phyloP scores from a whole-genome alignment of 2,113 vertebrate genomes.

The Ondatra zibethicus region DNA sequence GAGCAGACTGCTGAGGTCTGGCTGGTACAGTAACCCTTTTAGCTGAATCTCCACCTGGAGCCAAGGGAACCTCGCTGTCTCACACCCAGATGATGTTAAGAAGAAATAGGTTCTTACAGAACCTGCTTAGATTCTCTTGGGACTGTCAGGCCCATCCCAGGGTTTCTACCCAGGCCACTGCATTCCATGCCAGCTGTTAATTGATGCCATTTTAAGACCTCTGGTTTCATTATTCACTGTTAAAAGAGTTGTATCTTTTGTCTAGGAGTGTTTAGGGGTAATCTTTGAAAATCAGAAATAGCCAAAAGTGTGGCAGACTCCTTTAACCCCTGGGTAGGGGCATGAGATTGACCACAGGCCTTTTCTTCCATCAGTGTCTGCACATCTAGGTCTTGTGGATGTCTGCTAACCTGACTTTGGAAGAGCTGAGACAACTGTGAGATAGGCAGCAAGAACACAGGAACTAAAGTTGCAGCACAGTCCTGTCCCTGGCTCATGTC shows the following conservation, averaged over 20 bases:
- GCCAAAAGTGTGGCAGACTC: conserved; percentile 51
- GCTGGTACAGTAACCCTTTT: not conserved
- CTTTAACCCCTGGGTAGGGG: not conserved
- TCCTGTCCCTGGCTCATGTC: not conserved
- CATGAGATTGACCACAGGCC: not conserved
- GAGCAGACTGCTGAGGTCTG: not conserved
- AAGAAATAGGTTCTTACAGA: not conserved
- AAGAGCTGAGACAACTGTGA: conserved; percentile 17
- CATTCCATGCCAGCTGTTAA: not conserved
- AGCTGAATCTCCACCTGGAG: not conserved
- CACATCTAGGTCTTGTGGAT: not conserved
- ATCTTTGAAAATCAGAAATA: conserved; percentile 67
- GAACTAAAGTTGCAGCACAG: conserved; percentile 52
- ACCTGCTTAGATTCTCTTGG: conserved; percentile 31
- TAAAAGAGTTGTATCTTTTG: conserved; percentile 40
- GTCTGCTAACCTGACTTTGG: conserved; percentile 59
- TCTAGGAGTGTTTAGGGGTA: not conserved
- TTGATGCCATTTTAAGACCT: conserved; percentile 15
- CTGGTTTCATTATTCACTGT: not conserved
- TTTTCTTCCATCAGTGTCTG: conserved; percentile 30
- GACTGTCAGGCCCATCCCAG: not conserved
- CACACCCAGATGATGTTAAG: not conserved
- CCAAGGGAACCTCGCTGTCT: not conserved
- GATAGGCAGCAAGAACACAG: not conserved
- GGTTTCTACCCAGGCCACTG: not conserved